Evolutionary conservation across 1,140 invertebrate species (phyloP), one percentile per base, ranked within the genome.

Genomic region (Euwallacea fornicatus): DNA sequence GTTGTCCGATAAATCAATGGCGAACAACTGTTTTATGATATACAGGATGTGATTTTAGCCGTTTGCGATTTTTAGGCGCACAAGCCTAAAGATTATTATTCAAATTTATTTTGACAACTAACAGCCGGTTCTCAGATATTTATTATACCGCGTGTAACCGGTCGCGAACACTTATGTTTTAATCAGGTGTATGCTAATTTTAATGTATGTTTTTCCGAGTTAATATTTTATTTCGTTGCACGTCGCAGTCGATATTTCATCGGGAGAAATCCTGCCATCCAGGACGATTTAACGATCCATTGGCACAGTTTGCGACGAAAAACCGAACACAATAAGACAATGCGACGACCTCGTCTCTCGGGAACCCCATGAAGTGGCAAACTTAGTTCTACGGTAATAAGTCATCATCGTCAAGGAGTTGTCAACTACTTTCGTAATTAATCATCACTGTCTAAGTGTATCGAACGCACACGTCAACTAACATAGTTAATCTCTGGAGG

Each of bases 161-260:
- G 44, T 61, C 15, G 59, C 42, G 58, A 68, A 59, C 60, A 55
- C 59, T 69, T 61, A 62, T 69, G 60, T 69, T 69, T 62, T 63
- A 69, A 69, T 69, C 67, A 69, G 67, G 58, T 69, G 67, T 68
- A 68, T 68, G 66, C 66, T 68, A 68, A 68, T 68, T 68, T 68
- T 46, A 68, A 68, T 68, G 56, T 60, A 42, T 68, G 66, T 68
- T 50, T 55, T 66, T 66, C 33, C 47, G 2, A 50, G 9, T 66
- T 54, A 42, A 42, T 54, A 7, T 54, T 55, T 66, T 55, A 55
- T 55, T 66, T 61, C 16, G 54, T 16, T 56, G 9, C 13, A 50
- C 46, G 46, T 50, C 9, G 46, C 13, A 10, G 46, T 50, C 46
- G 46, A 50, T 50, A 50, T 50, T 50, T 50, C 46, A 50, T 11